Base-by-base conservation (phyloP, 2,888 invertebrate species). In the Tetragonula carbonaria region DNA sequence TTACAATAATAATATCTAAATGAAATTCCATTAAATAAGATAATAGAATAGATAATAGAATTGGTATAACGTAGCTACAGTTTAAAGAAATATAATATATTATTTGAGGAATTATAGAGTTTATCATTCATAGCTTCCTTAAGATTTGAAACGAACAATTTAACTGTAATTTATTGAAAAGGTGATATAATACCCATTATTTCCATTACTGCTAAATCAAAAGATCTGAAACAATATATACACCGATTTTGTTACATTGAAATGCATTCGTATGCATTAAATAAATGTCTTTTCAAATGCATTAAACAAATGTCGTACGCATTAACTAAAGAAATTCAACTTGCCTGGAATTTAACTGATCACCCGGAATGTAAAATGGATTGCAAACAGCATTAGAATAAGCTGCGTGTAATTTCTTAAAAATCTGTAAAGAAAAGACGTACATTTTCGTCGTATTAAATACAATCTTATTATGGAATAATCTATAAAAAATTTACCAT, bases 331-430 rank as follows among this genome's bases (percentile, higher is more conserved):
- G 87, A 53, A 45, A 51, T 67, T 53, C 18, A 72, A 71, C 81
- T 79, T 80, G 87, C 86, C 86, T 89, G n/a, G 99, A 99, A 67
- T 96, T 96, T 72, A 99, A 97, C 89, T 97, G 96, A 92, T 98
- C 98, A 51, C 99, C 99, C 53, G 99, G 98, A 92, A 97, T 96
- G 95, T 99, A 99, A 95, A 99, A 99, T 68, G 99, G 99, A 95
- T 99, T 99, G 93, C 98, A 99, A 81, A 99, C 97, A 86, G 98
- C 97, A 94, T 99, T 98, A 2, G 98, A 98, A 94, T 99, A 99
- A 62, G 98, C 96, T 72, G 97, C 96, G 93, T 99, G 99, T 62
- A 99, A 96, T 94, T 98, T 97, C 81, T 98, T 96, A 93, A 98
- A 98, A 96, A 97, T 97, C 97, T 97, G 91, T 57, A 93, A 91